Evolutionary conservation across 2,888 invertebrate genomes (phyloP), one percentile per base, ranked within the genome.

Genomic region (Tenthredo scrophulariae): DNA sequence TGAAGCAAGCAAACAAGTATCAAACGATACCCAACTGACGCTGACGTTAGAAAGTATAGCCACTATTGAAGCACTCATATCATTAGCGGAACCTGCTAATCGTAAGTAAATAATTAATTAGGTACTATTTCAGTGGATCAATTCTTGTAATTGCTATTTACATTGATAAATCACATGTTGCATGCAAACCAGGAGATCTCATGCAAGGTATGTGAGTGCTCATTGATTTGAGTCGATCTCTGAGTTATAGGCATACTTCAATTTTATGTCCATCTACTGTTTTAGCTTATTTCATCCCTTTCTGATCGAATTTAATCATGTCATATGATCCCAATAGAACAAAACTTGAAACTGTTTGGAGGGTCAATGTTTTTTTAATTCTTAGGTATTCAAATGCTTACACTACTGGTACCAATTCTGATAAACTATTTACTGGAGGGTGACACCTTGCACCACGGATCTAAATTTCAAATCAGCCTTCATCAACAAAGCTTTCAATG

Each of bases 401-500:
- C 97, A 88, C 94, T 99, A 70, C 94, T 99, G 86, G 98, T 99
- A 86, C 99, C 99, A 70, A 97, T 98, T 86, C 95, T 99, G 88
- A 97, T 98, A 80, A 97, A 97, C 89, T 97, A 97, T 92, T 94
- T 99, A 85, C 94, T 97, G 85, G 97, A 97, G 87, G 95, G 96
- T 15, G 94, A 95, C 74, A 95, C 96, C 89, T 91, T 96, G 62
- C 94, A 94, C 88, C 94, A 94, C 67, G 94, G 95, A 50, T 95
- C 95, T 85, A 95, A 96, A 88, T 96, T 96, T 92, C 95, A 95
- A 65, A 94, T 96, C 62, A 95, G 95, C 80, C 94, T 99, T 67
- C 99, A 99, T 93, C 98, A 99, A 88, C 96, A 97, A 90, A 97
- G 98, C 87, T 95, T 99, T 88, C 96, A 97, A 88, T 97, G 97